A percentile compares a stretch with the other conserved stretches of the same genome.
Evolutionary conservation across 2,113 vertebrate genomes (phyloP).

Genomic region (Pandion haliaetus): DNA sequence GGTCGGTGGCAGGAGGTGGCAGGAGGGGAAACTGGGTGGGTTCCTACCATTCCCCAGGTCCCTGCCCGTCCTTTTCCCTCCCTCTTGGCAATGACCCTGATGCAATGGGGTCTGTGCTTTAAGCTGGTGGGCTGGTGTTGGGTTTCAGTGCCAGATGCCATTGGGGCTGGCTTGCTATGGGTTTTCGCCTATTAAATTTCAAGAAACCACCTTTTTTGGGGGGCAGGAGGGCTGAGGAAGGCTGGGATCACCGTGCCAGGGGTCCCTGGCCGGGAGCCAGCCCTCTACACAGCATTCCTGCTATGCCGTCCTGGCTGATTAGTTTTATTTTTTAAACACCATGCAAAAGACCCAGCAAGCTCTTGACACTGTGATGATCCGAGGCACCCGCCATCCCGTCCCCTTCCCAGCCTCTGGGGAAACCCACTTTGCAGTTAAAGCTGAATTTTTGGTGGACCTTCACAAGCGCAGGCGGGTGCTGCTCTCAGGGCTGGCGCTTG

Average conservation of each 20-base stretch:
- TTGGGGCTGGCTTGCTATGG: neutral
- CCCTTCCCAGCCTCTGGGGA: neutral
- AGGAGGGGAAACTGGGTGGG: accelerated
- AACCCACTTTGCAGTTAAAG: neutral
- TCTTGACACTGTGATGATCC: neutral
- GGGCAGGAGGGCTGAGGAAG: neutral
- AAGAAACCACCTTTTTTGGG: neutral
- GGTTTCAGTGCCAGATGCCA: slow-evolving; percentile 38
- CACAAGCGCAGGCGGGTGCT: neutral
- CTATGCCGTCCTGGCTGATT: neutral
- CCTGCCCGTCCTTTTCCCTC: neutral
- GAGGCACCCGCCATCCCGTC: neutral
- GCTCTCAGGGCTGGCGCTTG: neutral
- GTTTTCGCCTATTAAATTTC: slow-evolving; percentile 22
- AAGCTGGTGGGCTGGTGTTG: neutral
- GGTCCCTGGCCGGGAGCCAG: slow-evolving; percentile 3
- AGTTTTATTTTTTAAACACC: neutral
- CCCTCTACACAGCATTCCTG: neutral
- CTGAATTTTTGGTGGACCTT: neutral
- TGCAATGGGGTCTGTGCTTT: neutral
- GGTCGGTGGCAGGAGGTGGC: neutral
- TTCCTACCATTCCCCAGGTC: accelerated
- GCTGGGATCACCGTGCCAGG: neutral
- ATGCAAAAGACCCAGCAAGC: neutral
- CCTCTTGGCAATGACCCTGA: neutral